Conservation (phyloP, 1,140 invertebrate species). For the Bombus fervidus region DNA sequence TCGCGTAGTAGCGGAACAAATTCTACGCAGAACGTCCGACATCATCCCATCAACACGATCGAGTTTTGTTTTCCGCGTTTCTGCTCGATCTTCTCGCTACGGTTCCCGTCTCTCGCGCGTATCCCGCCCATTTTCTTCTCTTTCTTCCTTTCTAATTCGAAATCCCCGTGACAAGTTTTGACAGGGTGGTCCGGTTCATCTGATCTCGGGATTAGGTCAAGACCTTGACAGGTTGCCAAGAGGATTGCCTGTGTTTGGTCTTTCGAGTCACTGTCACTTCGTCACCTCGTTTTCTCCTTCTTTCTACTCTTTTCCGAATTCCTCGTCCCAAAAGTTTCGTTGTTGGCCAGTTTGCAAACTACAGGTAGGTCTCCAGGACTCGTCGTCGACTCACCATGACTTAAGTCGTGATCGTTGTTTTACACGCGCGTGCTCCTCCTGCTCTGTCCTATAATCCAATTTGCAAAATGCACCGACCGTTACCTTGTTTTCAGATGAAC, state of each 20-base stretch:
- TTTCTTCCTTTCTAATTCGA: not conserved
- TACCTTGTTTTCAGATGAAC: conserved; percentile 17
- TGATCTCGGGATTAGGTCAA: conserved; percentile 53
- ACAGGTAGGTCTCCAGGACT: conserved; percentile 3
- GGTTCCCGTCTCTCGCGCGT: not conserved
- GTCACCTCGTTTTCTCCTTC: conserved; percentile 23
- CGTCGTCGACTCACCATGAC: conserved; percentile 3
- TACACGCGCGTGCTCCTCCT: conserved; percentile 18
- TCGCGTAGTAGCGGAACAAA: not conserved
- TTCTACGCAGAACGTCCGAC: not conserved
- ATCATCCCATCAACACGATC: not conserved
- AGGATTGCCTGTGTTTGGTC: conserved; percentile 37
- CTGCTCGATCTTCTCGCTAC: not conserved
- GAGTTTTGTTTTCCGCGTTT: too few relatives aligned
- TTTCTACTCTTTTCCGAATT: too few relatives aligned
- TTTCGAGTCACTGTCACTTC: conserved; percentile 33
- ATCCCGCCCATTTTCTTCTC: not conserved
- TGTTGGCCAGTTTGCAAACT: conserved; percentile 29
- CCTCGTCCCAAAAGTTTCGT: too few relatives aligned
- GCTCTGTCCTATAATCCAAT: conserved; percentile 43
- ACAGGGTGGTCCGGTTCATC: conserved; percentile 48
- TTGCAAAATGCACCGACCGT: conserved; percentile 39
- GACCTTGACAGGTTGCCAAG: conserved; percentile 32
- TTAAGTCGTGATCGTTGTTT: conserved; percentile 30
- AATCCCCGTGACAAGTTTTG: conserved; percentile 54